These are phyloP conservation scores for Protodeltote pygarga DNA, from an alignment of 2,888 invertebrate genomes.

Conservation along the genomic window DNA sequence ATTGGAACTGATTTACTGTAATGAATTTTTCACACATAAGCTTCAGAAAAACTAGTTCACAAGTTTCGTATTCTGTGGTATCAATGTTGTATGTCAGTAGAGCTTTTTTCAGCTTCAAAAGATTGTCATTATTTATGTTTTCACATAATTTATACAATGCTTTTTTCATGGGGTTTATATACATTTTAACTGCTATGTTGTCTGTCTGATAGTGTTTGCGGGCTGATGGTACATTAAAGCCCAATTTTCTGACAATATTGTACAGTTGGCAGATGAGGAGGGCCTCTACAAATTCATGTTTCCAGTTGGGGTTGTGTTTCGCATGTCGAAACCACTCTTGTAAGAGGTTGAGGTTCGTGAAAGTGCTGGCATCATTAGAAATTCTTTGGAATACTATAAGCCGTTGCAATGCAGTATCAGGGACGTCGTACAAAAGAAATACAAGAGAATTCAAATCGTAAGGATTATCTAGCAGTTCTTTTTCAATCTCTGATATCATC, in stretches of 20 bases:
- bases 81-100: slow-evolving; percentile 67
- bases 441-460: slow-evolving; percentile 76
- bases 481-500: slow-evolving; percentile 70
- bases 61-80: slow-evolving; percentile 65
- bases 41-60: slow-evolving; percentile 74
- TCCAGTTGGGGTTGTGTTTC: slow-evolving; percentile 69
- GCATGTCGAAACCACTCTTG: slow-evolving; percentile 74
- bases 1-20: slow-evolving; percentile 49
- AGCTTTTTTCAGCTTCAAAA: slow-evolving; percentile 67
- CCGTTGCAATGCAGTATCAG: slow-evolving; percentile 75
- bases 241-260: slow-evolving; percentile 71
- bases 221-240: slow-evolving; percentile 63
- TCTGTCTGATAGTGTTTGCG: slow-evolving; percentile 65
- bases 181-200: slow-evolving; percentile 56
- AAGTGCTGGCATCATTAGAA: slow-evolving; percentile 58
- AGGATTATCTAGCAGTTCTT: slow-evolving; percentile 65
- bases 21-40: slow-evolving; percentile 76
- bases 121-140: slow-evolving; percentile 62
- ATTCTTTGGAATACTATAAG: slow-evolving; percentile 71
- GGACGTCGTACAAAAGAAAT: slow-evolving; percentile 76
- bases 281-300: slow-evolving; percentile 77
- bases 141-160: slow-evolving; percentile 76
- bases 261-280: slow-evolving; percentile 72
- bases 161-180: slow-evolving; percentile 74
- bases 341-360: slow-evolving; percentile 65